Conservation (phyloP, 1,140 invertebrate species). For the Asbolus verrucosus region DNA sequence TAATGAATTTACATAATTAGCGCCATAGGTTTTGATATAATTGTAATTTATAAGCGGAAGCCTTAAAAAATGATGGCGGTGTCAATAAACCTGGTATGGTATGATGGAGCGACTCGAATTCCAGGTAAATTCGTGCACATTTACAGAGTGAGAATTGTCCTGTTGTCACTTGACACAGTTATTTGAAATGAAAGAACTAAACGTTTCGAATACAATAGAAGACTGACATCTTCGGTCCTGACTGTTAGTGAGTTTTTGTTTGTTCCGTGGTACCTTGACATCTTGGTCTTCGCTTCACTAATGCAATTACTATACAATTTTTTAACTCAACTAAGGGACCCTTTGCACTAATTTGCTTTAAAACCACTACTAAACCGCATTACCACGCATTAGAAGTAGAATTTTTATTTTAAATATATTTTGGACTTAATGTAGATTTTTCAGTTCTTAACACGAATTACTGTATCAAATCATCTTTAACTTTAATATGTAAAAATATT, state of each 20-base stretch:
- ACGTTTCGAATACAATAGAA: constrained; percentile 22
- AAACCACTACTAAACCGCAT: too few relatives aligned
- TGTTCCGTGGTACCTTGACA: too few relatives aligned
- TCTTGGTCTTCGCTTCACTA: constrained; percentile 16
- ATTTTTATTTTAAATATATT: too few relatives aligned
- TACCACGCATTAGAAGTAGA: too few relatives aligned
- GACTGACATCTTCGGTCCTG: constrained; percentile 18
- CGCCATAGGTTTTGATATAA: not conserved
- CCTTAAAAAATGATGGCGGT: constrained; percentile 27
- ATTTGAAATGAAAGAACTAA: constrained; percentile 21
- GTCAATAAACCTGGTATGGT: constrained; percentile 22
- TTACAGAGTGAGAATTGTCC: constrained; percentile 21
- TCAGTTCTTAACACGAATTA: too few relatives aligned
- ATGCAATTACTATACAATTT: constrained; percentile 15
- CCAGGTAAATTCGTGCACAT: constrained; percentile 24
- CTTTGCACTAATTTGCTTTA: too few relatives aligned
- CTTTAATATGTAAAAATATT: too few relatives aligned
- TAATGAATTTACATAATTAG: constrained; percentile 31
- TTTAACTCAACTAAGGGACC: too few relatives aligned
- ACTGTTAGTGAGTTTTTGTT: constrained; percentile 16
- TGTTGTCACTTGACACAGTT: constrained; percentile 32
- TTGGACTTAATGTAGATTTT: too few relatives aligned
- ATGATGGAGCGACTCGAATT: constrained; percentile 20
- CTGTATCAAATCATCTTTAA: too few relatives aligned
- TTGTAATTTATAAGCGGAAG: constrained; percentile 30